Percentiles rank a stretch among this genome's conserved stretches.
These are phyloP conservation scores for Drosophila miranda DNA, from an alignment of 1,140 invertebrate genomes.

Conservation along the genomic window DNA sequence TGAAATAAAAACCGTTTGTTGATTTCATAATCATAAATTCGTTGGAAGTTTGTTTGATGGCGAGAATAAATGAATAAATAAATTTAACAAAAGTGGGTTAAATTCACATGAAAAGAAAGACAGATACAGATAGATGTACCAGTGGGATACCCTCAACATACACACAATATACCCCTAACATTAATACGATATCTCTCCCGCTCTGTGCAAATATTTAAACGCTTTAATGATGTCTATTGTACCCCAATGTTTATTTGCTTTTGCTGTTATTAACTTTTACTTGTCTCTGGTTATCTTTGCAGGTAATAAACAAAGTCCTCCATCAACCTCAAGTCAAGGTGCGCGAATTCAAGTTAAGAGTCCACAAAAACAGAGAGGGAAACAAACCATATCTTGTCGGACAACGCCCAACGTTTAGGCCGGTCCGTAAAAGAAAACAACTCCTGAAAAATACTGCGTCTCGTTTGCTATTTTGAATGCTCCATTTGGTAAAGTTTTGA, in stretches of 20 bases:
- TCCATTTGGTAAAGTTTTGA: too few relatives aligned
- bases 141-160: background rate
- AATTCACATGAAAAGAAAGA: slow-evolving; percentile 38
- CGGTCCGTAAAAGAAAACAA: slow-evolving; percentile 21
- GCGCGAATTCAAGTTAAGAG: slow-evolving; percentile 17
- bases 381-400: slow-evolving; percentile 11
- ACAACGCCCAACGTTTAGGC: slow-evolving; percentile 33
- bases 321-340: slow-evolving; percentile 22
- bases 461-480: too few relatives aligned
- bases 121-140: slow-evolving; percentile 27
- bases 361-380: background rate
- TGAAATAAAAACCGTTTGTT: slow-evolving; percentile 57
- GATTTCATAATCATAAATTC: slow-evolving; percentile 62
- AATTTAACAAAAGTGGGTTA: slow-evolving; percentile 66
- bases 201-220: slow-evolving; percentile 35
- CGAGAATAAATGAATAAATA: slow-evolving; percentile 31
- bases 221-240: slow-evolving; percentile 35
- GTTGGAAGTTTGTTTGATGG: slow-evolving; percentile 25
- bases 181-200: background rate
- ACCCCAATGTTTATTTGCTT: slow-evolving; percentile 9
- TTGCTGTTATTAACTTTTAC: slow-evolving; percentile 19
- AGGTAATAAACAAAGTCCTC: slow-evolving; percentile 52
- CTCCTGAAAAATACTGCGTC: too few relatives aligned
- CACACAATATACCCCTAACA: slow-evolving; percentile 1
- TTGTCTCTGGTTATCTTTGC: slow-evolving; percentile 46